Evolutionary conservation across 2,888 invertebrate genomes (phyloP).

Genomic region (Drosophila ustulata): DNA sequence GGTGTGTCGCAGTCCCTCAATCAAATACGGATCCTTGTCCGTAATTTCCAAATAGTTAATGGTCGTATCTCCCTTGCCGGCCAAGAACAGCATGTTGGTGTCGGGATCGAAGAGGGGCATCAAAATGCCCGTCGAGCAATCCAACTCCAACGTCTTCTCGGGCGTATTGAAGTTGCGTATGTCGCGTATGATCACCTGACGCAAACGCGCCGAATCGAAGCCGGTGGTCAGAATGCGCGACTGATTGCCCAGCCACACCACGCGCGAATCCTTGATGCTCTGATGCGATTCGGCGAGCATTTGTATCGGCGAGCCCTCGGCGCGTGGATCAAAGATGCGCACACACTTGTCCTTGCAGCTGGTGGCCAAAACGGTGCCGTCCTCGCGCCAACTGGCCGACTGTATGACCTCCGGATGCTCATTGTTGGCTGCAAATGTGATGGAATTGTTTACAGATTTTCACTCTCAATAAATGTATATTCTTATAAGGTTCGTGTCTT

Average conservation of each 20-base stretch:
- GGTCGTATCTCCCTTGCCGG: constrained; percentile 97
- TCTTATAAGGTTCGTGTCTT: no score
- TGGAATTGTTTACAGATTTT: no score
- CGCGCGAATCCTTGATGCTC: constrained; percentile 95
- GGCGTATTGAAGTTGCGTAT: constrained; percentile 91
- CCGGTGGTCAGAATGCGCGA: constrained; percentile 94
- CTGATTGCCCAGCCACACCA: constrained; percentile 95
- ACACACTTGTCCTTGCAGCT: constrained; percentile 97
- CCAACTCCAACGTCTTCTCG: constrained; percentile 92
- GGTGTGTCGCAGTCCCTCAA: constrained; percentile 94
- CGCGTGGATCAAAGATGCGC: constrained; percentile 93
- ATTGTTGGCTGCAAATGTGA: constrained; percentile 86
- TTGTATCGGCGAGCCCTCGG: constrained; percentile 87
- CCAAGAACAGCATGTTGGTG: constrained; percentile 97
- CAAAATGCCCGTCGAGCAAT: constrained; percentile 95
- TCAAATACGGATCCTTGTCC: constrained; percentile 95
- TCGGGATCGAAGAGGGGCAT: constrained; percentile 97
- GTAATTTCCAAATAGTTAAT: constrained; percentile 96
- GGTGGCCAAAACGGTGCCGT: constrained; percentile 91
- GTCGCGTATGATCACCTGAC: constrained; percentile 96
- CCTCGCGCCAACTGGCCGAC: constrained; percentile 95
- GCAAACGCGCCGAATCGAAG: constrained; percentile 94
- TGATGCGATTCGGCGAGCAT: constrained; percentile 92
- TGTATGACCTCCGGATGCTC: constrained; percentile 95
- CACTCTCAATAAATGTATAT: no score